These are phyloP conservation scores for Cossypha caffra DNA, from an alignment of 2,797 vertebrate species.

Conservation along the genomic window DNA sequence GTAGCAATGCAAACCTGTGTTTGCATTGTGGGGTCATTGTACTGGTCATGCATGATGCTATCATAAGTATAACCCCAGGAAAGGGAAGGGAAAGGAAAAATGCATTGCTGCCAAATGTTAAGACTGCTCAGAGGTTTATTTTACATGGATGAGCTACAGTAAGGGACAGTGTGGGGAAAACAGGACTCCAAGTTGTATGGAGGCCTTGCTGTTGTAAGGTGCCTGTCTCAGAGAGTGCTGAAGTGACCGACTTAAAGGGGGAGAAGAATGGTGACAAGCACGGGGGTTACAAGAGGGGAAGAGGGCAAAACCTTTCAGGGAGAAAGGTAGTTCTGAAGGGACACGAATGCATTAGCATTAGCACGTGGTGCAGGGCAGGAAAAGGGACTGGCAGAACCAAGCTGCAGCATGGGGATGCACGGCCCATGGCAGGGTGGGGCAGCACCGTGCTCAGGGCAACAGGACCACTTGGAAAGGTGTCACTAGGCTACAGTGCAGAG, in stretches of 20 bases:
- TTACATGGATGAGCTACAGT: not conserved
- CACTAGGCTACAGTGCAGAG: not conserved
- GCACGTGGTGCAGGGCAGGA: not conserved
- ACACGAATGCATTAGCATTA: not conserved
- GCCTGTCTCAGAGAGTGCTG: not conserved
- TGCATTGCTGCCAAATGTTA: not conserved
- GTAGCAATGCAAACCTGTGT: not conserved
- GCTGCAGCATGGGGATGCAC: not conserved
- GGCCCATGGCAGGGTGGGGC: rapidly evolving
- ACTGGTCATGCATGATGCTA: not conserved
- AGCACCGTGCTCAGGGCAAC: not conserved
- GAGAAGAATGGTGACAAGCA: not conserved
- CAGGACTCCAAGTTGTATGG: not conserved
- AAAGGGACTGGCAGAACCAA: not conserved
- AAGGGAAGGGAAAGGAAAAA: not conserved
- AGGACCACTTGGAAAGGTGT: not conserved
- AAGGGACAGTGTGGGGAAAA: not conserved
- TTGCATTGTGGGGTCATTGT: not conserved
- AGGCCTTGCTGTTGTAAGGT: not conserved
- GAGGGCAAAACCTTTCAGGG: not conserved
- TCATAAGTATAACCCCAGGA: not conserved
- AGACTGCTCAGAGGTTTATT: not conserved
- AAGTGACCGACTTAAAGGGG: rapidly evolving
- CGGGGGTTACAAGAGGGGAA: not conserved
- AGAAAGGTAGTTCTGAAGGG: not conserved